Evolutionary conservation across 2,113 vertebrate genomes (phyloP).

Genomic region (Aleadryas rufinucha): DNA sequence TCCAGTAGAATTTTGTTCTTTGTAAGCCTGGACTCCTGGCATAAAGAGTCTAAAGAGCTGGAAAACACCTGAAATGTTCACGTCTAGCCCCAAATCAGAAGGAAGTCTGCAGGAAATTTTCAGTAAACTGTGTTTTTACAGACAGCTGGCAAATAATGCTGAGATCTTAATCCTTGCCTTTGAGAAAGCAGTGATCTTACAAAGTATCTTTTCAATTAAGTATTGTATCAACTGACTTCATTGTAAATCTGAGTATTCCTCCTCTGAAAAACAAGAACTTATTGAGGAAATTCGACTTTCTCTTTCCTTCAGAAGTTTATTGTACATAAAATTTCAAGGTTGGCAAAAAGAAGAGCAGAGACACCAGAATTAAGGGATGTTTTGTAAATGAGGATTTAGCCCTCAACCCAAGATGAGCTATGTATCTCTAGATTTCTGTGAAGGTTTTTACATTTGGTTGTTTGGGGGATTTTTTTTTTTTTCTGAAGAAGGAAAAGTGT

Average conservation of each 20-base stretch:
- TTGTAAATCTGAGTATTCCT: not conserved
- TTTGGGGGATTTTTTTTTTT: not conserved
- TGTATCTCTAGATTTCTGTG: not conserved
- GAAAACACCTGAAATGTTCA: not conserved
- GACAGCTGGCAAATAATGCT: not conserved
- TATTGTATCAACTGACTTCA: not conserved
- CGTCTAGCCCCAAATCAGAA: not conserved
- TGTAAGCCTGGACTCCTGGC: fast-evolving
- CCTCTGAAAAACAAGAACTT: not conserved
- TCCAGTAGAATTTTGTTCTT: not conserved
- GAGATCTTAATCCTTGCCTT: not conserved
- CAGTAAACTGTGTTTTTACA: not conserved
- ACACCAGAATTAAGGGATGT: not conserved
- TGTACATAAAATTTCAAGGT: not conserved
- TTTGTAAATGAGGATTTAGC: not conserved
- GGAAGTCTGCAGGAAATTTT: not conserved
- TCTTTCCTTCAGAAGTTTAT: not conserved
- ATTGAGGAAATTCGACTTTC: not conserved
- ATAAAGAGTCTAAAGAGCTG: not conserved
- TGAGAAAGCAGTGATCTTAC: not conserved
- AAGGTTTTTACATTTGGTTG: not conserved
- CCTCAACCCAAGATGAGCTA: not conserved
- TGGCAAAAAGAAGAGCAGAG: not conserved
- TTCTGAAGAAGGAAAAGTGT: not conserved
- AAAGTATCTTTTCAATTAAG: not conserved